Percentiles rank a stretch among this genome's conserved stretches.
phyloP scores from a whole-genome alignment of 2,113 vertebrate genomes.

The Pitta sordida region DNA sequence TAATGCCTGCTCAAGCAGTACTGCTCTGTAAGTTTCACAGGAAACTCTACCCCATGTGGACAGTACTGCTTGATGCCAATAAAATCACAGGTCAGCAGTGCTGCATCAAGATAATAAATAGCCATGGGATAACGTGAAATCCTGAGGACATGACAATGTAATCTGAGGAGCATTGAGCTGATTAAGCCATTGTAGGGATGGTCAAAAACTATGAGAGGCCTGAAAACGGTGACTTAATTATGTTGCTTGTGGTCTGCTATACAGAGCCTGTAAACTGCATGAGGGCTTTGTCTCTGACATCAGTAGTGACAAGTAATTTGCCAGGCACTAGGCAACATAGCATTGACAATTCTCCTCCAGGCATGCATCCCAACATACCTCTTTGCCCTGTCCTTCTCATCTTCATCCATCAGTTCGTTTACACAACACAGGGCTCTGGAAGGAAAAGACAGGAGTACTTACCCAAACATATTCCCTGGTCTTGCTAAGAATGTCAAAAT shows the following conservation, averaged over 20 bases:
- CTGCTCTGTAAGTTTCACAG: not conserved
- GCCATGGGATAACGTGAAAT: not conserved
- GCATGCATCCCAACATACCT: slow-evolving; percentile 72
- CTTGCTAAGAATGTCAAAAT: not conserved
- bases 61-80: not conserved
- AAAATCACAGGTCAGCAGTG: not conserved
- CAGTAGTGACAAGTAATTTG: not conserved
- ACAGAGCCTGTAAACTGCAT: not conserved
- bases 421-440: slow-evolving; percentile 82
- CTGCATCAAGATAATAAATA: not conserved
- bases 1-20: not conserved
- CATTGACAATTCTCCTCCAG: not conserved
- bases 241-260: not conserved
- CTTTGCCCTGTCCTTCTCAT: slow-evolving; percentile 94
- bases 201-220: not conserved
- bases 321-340: not conserved
- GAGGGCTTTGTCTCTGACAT: not conserved
- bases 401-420: slow-evolving; percentile 90
- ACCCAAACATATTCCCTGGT: not conserved
- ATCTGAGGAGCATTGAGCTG: not conserved
- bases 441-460: slow-evolving; percentile 33
- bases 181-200: not conserved
- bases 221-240: not conserved
- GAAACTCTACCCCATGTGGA: not conserved
- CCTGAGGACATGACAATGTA: not conserved